Conservation (phyloP, 1,140 invertebrate species). For the Cotesia chilonis region DNA sequence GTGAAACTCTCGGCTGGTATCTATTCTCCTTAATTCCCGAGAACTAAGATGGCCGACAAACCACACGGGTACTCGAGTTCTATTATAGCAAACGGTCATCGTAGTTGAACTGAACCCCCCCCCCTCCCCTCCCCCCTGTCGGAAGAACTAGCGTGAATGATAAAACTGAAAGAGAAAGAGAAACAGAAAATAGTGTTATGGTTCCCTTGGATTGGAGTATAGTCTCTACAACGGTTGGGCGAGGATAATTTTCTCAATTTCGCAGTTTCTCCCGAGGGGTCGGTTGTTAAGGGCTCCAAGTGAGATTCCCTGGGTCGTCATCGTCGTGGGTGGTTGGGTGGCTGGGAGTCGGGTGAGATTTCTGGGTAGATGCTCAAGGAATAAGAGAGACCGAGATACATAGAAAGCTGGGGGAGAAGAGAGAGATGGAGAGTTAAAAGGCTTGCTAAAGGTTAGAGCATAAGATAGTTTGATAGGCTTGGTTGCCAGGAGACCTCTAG, state of each 20-base stretch:
- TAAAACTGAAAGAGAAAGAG: neutral
- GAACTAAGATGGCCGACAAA: conserved; percentile 33
- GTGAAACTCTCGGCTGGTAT: neutral
- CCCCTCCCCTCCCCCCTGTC: neutral
- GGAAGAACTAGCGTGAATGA: neutral
- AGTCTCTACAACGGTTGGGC: conserved; percentile 36
- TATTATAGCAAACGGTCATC: neutral
- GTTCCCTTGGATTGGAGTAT: conserved; percentile 18
- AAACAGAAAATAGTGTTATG: conserved; percentile 10
- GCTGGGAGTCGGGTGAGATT: conserved; percentile 14
- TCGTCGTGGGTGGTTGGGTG: conserved; percentile 29
- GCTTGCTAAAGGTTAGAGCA: conserved; percentile 53
- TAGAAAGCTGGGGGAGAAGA: neutral
- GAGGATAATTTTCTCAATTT: conserved; percentile 67
- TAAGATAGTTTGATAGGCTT: conserved; percentile 67
- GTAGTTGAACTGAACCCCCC: conserved; percentile 7
- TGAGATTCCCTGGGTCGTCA: conserved; percentile 61
- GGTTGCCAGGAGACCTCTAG: conserved; percentile 61
- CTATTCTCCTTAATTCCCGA: conserved; percentile 20
- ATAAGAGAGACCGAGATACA: neutral
- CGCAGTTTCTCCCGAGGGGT: conserved; percentile 60
- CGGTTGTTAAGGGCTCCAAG: conserved; percentile 63
- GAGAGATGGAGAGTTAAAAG: conserved; percentile 41
- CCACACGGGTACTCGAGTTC: neutral
- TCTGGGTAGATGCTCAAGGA: conserved; percentile 12